Percentiles rank a stretch among this genome's conserved stretches.
Evolutionary conservation across 1,140 invertebrate genomes (phyloP).

Genomic region (Hirudo medicinalis): DNA sequence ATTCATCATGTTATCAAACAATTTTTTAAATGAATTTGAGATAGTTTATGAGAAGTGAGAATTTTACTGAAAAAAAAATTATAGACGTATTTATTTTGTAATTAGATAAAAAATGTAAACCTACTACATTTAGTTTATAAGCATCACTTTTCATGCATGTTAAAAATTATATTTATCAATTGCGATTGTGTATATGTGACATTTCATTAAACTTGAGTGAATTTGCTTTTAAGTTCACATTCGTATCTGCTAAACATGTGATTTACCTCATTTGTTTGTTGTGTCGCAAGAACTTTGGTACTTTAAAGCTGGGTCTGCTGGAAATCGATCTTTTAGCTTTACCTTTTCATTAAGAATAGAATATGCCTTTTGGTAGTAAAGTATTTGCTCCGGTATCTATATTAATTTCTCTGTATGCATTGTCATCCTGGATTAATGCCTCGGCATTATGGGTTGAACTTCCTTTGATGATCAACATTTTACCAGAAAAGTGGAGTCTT

Average conservation of each 20-base stretch:
- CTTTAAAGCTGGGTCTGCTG: not conserved
- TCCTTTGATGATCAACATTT: constrained; percentile 57
- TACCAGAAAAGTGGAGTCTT: constrained; percentile 70
- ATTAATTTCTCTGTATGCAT: constrained; percentile 49
- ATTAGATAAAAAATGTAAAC: too few relatives aligned
- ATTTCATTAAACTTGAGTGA: too few relatives aligned
- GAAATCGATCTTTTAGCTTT: not conserved
- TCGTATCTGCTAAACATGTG: not conserved
- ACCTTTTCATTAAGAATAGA: not conserved
- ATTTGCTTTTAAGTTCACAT: not conserved
- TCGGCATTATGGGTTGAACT: constrained; percentile 75
- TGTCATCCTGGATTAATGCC: constrained; percentile 69
- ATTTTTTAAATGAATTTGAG: too few relatives aligned
- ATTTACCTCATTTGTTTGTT: not conserved
- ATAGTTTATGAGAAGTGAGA: too few relatives aligned
- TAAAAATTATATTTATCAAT: too few relatives aligned
- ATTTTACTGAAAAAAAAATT: too few relatives aligned
- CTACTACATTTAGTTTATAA: too few relatives aligned
- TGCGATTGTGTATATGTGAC: too few relatives aligned
- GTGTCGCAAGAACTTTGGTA: not conserved
- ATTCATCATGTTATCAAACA: too few relatives aligned
- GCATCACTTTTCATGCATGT: too few relatives aligned
- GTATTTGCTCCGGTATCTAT: constrained; percentile 1
- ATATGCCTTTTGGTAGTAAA: not conserved
- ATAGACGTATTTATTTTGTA: too few relatives aligned